Percentiles rank a stretch among this genome's conserved stretches.
Evolutionary conservation across 2,797 vertebrate species (phyloP).

Genomic region (Neomorphus geoffroyi): DNA sequence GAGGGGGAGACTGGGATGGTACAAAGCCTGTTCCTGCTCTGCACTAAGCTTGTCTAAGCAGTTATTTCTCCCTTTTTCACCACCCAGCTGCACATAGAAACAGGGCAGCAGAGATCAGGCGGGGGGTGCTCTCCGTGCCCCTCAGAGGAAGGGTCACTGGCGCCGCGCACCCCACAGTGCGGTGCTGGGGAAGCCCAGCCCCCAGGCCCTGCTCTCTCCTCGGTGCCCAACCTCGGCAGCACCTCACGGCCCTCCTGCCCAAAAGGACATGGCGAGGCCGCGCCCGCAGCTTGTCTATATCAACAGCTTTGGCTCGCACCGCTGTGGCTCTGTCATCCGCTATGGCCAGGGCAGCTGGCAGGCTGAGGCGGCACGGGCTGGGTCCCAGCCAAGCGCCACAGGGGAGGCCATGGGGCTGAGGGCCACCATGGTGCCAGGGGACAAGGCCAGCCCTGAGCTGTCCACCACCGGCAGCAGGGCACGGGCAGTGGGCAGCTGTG

Average conservation of each 20-base stretch:
- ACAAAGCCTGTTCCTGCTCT: neutral
- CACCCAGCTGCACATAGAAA: too few relatives aligned
- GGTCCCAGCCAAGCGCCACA: neutral
- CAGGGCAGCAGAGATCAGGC: too few relatives aligned
- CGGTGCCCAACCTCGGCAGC: accelerated
- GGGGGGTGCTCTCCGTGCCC: too few relatives aligned
- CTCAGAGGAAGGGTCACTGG: too few relatives aligned
- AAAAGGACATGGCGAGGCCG: neutral
- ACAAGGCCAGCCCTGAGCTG: neutral
- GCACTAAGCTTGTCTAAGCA: neutral
- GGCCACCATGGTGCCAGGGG: accelerated
- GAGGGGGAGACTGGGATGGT: too few relatives aligned
- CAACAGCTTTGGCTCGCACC: slow-evolving; percentile 67
- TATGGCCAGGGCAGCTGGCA: neutral
- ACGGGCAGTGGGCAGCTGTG: neutral
- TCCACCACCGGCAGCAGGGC: accelerated
- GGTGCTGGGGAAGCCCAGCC: too few relatives aligned
- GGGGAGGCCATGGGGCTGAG: accelerated
- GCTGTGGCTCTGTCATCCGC: slow-evolving; percentile 15
- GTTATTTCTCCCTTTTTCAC: neutral
- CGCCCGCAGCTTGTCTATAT: slow-evolving; percentile 18
- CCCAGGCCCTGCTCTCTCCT: accelerated
- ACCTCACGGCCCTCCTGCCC: neutral
- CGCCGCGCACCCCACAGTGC: too few relatives aligned
- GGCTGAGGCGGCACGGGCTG: accelerated